Evolutionary conservation across 2,113 vertebrate species (phyloP), one percentile per base, ranked within the genome.

Genomic region (Boleophthalmus pectinirostris): DNA sequence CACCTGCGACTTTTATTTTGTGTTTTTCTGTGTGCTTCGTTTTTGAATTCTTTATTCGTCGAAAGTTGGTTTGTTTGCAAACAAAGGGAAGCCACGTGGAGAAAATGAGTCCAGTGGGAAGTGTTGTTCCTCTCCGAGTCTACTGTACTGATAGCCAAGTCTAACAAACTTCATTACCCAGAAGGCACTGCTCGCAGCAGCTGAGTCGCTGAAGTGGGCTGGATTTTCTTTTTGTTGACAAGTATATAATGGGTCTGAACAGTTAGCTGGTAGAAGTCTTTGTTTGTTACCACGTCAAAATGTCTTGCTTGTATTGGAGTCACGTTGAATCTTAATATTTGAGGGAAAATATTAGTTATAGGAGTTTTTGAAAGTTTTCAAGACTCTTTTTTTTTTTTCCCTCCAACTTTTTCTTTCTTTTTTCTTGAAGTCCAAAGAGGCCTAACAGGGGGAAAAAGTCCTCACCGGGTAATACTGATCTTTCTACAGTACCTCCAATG

Each of bases 11-110:
- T 10, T 54, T 11, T 54, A n/a, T 54, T 53, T 21, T 1, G 7
- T 1, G 21, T 20, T 54, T 9, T 54, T n/a, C 20, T 1, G 51
- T 54, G 20, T 38, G 35, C 72, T 49, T 9, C 20, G 2, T 24
- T 10, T 68, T 56, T 71, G n/a, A 25, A 66, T 45, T 8, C 25
- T 68, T 79, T 85, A 73, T 68, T 58, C 61, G 29, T 3, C 3
- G 20, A 80, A 83, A 82, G 51, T 77, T 66, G 7, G 79, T 92
- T 92, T 94, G 93, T 94, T 94, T 94, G 92, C 93, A 94, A 94
- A 94, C 94, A 94, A 93, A 93, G 75, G 12, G 63, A 51, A 79
- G 87, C 85, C 93, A 94, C 93, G 86, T 93, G 92, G 84, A 92
- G 90, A 68, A 10, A 58, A 3, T 1, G 0, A 2, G 72, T 14